Conservation (phyloP, 2,888 invertebrate genomes). For the Hyppa rectilinea region DNA sequence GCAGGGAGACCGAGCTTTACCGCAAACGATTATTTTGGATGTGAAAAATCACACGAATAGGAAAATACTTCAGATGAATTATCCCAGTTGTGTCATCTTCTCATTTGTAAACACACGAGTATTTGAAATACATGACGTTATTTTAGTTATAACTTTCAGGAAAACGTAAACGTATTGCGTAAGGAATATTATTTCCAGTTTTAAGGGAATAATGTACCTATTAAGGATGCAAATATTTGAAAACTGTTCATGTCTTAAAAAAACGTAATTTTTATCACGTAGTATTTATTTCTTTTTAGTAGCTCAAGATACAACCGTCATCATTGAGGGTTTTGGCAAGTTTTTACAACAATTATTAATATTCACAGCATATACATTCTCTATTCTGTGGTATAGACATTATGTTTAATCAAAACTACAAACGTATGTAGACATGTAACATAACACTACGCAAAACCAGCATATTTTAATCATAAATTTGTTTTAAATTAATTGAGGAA, state of each 20-base stretch:
- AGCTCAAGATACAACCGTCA: not conserved
- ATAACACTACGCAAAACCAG: not conserved
- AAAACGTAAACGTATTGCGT: conserved; percentile 13
- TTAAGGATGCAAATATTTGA: not conserved
- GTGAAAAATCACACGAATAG: conserved; percentile 31
- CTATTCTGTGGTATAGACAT: not conserved
- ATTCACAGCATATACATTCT: not conserved
- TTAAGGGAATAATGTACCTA: not conserved
- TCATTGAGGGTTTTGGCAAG: not conserved
- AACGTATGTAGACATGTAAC: not conserved
- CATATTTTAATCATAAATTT: not conserved
- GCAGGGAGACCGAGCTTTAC: conserved; percentile 11
- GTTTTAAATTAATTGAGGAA: not conserved
- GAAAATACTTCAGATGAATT: conserved; percentile 29
- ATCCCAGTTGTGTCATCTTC: conserved; percentile 32
- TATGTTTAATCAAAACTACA: not conserved
- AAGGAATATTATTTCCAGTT: not conserved
- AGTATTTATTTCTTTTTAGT: too few relatives aligned
- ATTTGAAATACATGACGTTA: conserved; percentile 22
- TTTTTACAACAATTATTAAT: not conserved
- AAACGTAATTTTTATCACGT: not conserved
- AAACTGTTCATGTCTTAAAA: not conserved
- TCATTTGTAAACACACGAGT: conserved; percentile 3
- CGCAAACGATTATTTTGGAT: conserved; percentile 44
- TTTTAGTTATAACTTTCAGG: not conserved